Base-by-base conservation (phyloP, 2,888 invertebrate genomes). In the Plagodis dolabraria region DNA sequence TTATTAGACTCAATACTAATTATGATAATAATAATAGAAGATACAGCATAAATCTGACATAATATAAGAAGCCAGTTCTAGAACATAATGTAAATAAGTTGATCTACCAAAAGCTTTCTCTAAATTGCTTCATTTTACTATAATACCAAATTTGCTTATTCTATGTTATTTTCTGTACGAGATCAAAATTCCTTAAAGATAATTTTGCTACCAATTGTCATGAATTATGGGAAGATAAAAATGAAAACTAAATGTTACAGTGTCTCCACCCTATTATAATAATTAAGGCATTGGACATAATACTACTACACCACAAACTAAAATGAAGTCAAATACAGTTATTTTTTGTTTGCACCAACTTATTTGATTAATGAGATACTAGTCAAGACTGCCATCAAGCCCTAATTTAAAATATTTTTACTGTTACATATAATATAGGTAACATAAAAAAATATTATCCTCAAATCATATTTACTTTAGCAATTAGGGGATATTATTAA, bases 131-230 rank as follows among this genome's bases (percentile, higher is more conserved):
- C 6, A 12, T 12, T 12, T 8, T 47, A 34, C 11, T 42, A 47
- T 34, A 53, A 40, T 46, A 53, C 33, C 11, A 45, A 33, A 33
- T 42, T 42, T 33, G 6, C 42, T 54, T 47, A 47, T 8, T 47
- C 44, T 36, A 34, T 53, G 38, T 38, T 53, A 58, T 47, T 40
- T 46, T 57, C 54, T 48, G 45, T 47, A 60, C 33, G 60, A 64
- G 60, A 64, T 64, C 63, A 64, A 47, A 48, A 57, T 48, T 40
- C 46, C 51, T 45, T 57, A 57, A 45, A 45, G 36, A 45, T 52
- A 54, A 48, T 53, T 53, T 53, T 49, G 46, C 35, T 63, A 33
- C 55, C 53, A 7, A 35, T 34, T n/a, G 5, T 35, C 34, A 47
- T 10, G 42, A 42, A 40, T 5, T 42, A 43, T 12, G 11, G 8